Percentiles rank a stretch among this genome's conserved stretches.
These are phyloP conservation scores for Leptinotarsa tumamoca DNA, from an alignment of 2,888 invertebrate species.

Conservation along the genomic window DNA sequence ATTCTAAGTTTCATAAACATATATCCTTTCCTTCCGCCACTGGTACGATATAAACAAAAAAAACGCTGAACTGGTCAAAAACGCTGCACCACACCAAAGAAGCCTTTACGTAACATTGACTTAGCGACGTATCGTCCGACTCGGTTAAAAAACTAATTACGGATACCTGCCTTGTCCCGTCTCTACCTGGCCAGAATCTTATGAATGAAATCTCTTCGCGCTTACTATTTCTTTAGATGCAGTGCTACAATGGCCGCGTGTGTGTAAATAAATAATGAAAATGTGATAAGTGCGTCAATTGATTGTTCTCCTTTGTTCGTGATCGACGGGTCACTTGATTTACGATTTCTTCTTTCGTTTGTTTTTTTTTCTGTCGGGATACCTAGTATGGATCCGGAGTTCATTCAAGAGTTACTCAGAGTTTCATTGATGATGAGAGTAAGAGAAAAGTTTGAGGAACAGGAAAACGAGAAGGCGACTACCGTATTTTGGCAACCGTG, in stretches of 20 bases:
- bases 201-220: constrained; percentile 63
- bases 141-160: constrained; percentile 62
- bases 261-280: constrained; percentile 31
- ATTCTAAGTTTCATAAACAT: not conserved
- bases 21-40: constrained; percentile 24
- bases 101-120: constrained; percentile 49
- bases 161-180: constrained; percentile 55
- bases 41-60: constrained; percentile 47
- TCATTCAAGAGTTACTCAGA: constrained; percentile 58
- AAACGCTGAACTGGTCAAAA: constrained; percentile 61
- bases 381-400: constrained; percentile 59
- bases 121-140: constrained; percentile 44
- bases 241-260: constrained; percentile 45
- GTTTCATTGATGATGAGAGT: constrained; percentile 56
- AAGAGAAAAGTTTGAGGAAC: constrained; percentile 39
- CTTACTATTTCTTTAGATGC: constrained; percentile 60
- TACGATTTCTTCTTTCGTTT: constrained; percentile 17
- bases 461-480: constrained; percentile 29
- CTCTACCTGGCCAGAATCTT: constrained; percentile 57
- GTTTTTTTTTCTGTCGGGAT: not conserved
- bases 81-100: constrained; percentile 50
- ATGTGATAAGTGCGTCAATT: constrained; percentile 38
- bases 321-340: constrained; percentile 7
- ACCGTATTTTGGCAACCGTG: constrained; percentile 66
- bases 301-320: constrained; percentile 29